Evolutionary conservation across 2,797 vertebrate species (phyloP), one percentile per base, ranked within the genome.

Genomic region (Pangasius mekongensis): DNA sequence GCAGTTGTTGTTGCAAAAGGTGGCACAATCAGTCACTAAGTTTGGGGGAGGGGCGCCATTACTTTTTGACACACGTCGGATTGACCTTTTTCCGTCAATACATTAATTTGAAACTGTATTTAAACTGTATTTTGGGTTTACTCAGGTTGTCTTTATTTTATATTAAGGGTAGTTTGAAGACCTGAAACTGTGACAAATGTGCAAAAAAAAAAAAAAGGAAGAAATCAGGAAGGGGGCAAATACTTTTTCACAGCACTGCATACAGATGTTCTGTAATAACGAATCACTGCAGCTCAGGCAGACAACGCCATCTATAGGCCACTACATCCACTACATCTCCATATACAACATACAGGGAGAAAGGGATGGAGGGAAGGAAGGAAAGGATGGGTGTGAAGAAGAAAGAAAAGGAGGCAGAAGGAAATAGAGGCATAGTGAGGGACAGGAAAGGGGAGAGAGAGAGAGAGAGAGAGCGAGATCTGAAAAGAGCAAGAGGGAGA

Each of bases 261-360:
- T 14, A 14, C 73, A 78, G 73, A 74, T 27, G 11, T 49, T 27
- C 43, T 74, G 73, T 52, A 30, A 30, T 18, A 39, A 1, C n/a
- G 13, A 1, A 33, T 62, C 27, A 64, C 27, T 78, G 54, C 64
- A 43, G 74, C 5, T 80, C 49, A 49, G 33, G 49, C 47, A 54
- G 33, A 87, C 64, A 39, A 36, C 18, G 86, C 86, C 86, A 60
- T 71, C 86, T 87, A 83, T 58, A 73, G 86, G 66, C 27, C 36
- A 60, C 52, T 20, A 8, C 43, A 49, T 74, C 39, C 47, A 73
- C 39, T 74, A 27, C 74, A 52, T 2, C 5, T 77, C 11, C 16
- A 56, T 56, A 5, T 33, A 22, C 22, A 33, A 22, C 54, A 60
- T 24, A 39, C 11, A 27, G 2, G 0, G 54, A 58, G 77, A 18